Evolutionary conservation across 2,797 vertebrate genomes (phyloP).

Genomic region (Malurus splendens): DNA sequence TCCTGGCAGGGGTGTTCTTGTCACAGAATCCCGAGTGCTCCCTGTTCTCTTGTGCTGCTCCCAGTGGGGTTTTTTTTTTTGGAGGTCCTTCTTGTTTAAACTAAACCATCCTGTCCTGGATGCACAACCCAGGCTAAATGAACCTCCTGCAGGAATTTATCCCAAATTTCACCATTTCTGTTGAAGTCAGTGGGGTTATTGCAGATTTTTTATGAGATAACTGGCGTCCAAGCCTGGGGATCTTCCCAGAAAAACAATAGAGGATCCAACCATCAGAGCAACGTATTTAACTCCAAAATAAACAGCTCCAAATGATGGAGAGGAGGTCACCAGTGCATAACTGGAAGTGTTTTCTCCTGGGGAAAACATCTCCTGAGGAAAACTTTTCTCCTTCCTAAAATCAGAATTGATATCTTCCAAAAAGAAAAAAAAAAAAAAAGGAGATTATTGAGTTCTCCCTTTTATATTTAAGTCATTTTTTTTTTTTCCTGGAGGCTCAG

Average conservation of each 20-base stretch:
- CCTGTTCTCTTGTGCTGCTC: not conserved
- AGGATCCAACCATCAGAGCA: not conserved
- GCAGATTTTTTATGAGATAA: not conserved
- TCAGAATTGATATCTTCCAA: not conserved
- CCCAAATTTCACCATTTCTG: not conserved
- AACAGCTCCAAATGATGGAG: not conserved
- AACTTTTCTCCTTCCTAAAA: not conserved
- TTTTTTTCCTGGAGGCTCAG: not conserved
- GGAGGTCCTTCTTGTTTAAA: not conserved
- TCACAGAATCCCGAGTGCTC: not conserved
- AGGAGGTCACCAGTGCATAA: not conserved
- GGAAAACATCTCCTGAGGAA: not conserved
- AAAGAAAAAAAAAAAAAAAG: not conserved
- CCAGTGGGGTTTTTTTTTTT: not conserved
- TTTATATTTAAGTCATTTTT: not conserved
- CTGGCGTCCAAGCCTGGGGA: not conserved
- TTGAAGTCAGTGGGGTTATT: not conserved
- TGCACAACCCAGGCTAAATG: not conserved
- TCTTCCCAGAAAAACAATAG: not conserved
- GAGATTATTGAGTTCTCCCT: not conserved
- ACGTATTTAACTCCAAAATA: not conserved
- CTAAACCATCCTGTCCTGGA: not conserved
- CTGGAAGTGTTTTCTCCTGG: not conserved
- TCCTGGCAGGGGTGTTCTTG: not conserved
- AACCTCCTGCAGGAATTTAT: not conserved